Conservation (phyloP, 1,140 invertebrate genomes). For the Cylas formicarius region DNA sequence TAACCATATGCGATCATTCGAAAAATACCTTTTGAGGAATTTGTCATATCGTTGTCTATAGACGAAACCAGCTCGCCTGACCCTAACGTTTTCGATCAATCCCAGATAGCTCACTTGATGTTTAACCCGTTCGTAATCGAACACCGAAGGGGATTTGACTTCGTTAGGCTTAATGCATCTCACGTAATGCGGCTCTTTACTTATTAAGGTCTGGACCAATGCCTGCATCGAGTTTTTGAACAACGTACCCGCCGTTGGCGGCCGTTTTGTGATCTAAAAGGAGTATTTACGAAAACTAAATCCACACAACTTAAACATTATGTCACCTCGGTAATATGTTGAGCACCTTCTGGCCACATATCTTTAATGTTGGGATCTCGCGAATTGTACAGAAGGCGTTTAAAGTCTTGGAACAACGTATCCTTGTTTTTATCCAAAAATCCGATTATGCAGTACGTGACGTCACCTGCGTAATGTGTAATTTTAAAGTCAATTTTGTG, state of each 20-base stretch:
- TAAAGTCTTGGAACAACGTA: slow-evolving; percentile 92
- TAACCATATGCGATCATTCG: too few relatives aligned
- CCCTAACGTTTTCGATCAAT: slow-evolving; percentile 87
- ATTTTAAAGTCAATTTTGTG: slow-evolving; percentile 54
- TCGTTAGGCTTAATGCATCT: slow-evolving; percentile 94
- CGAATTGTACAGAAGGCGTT: slow-evolving; percentile 80
- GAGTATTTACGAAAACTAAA: too few relatives aligned
- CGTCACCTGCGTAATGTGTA: slow-evolving; percentile 91
- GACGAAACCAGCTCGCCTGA: slow-evolving; percentile 88
- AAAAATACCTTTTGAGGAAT: slow-evolving; percentile 75
- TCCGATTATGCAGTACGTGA: slow-evolving; percentile 80
- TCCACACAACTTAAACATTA: too few relatives aligned
- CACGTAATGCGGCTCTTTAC: slow-evolving; percentile 95
- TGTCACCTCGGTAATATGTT: slow-evolving; percentile 74
- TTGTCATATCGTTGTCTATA: slow-evolving; percentile 83
- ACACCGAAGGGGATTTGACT: slow-evolving; percentile 73
- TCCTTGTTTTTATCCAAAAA: slow-evolving; percentile 97
- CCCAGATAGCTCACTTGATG: slow-evolving; percentile 91
- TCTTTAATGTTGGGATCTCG: slow-evolving; percentile 64
- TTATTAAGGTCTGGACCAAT: slow-evolving; percentile 78
- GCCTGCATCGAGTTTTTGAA: slow-evolving; percentile 93
- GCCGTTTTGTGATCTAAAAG: slow-evolving; percentile 83
- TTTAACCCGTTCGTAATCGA: slow-evolving; percentile 71
- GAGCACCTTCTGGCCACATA: slow-evolving; percentile 95
- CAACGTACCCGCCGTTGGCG: slow-evolving; percentile 83